phyloP scores from a whole-genome alignment of 2,888 invertebrate species.

The Leucoptera coffeella region DNA sequence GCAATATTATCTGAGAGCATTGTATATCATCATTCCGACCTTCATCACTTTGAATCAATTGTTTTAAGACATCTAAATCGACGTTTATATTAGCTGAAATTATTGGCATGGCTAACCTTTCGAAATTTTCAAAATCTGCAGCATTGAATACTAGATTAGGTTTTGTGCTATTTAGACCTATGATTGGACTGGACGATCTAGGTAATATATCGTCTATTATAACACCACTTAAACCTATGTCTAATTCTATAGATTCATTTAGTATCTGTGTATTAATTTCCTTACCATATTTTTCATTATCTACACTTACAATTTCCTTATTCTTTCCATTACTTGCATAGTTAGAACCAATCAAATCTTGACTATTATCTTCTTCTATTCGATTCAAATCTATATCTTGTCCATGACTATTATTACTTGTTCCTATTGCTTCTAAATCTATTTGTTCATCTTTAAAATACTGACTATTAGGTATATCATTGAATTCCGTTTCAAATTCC shows the following conservation, averaged over 20 bases:
- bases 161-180: constrained; percentile 8
- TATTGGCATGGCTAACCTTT: constrained; percentile 18
- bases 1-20: too few species aligned
- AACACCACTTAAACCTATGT: constrained; percentile 1
- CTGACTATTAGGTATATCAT: too few species aligned
- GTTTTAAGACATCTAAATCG: too few species aligned
- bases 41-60: too few species aligned
- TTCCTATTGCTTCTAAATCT: too few species aligned
- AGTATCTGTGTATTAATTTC: constrained; percentile 2
- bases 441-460: not conserved
- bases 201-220: constrained; percentile 6
- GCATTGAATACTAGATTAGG: too few species aligned
- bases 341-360: too few species aligned
- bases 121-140: constrained; percentile 33
- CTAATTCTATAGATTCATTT: constrained; percentile 3
- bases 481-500: constrained; percentile 22
- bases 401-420: too few species aligned
- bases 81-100: constrained; percentile 11
- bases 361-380: too few species aligned
- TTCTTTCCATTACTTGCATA: too few species aligned
- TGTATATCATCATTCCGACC: too few species aligned
- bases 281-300: not conserved
- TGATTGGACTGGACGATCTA: constrained; percentile 17
- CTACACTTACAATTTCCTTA: not conserved
- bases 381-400: too few species aligned